Conservation (phyloP, 2,888 invertebrate species). For the Acleris sparsana region DNA sequence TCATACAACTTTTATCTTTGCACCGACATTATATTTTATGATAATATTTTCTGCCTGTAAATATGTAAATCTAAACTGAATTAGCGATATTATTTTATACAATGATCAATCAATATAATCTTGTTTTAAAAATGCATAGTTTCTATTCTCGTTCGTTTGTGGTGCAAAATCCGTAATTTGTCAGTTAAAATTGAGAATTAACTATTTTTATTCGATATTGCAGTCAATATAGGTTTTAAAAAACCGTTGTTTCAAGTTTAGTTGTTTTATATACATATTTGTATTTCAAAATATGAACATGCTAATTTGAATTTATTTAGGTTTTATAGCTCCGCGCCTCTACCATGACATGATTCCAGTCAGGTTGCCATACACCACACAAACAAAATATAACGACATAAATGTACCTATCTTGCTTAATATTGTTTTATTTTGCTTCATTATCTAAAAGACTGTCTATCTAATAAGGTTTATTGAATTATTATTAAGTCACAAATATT, state of each 20-base stretch:
- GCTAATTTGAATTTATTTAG: conserved; percentile 27
- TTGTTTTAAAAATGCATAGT: conserved; percentile 32
- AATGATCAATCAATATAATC: conserved; percentile 8
- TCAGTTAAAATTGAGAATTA: conserved; percentile 35
- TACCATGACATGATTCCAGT: conserved; percentile 35
- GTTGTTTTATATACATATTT: neutral
- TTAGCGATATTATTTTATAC: conserved; percentile 47
- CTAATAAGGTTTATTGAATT: conserved; percentile 74
- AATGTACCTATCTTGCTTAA: conserved; percentile 35
- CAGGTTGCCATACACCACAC: conserved; percentile 35
- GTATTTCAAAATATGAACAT: conserved; percentile 20
- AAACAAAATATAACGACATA: conserved; percentile 29
- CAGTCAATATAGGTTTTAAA: conserved; percentile 37
- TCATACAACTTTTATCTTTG: conserved; percentile 52
- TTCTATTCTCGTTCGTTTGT: conserved; percentile 37
- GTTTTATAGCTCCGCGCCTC: conserved; percentile 20
- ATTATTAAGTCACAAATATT: conserved; percentile 81
- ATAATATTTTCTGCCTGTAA: conserved; percentile 60
- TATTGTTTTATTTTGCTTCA: conserved; percentile 31
- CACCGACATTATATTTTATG: conserved; percentile 58
- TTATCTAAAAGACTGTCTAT: conserved; percentile 81
- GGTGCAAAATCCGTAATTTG: conserved; percentile 33
- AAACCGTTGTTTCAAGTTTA: conserved; percentile 32
- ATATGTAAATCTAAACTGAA: conserved; percentile 69
- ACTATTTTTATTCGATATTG: conserved; percentile 34